Evolutionary conservation across 1,140 invertebrate species (phyloP).

Genomic region (Melanaphis sacchari): DNA sequence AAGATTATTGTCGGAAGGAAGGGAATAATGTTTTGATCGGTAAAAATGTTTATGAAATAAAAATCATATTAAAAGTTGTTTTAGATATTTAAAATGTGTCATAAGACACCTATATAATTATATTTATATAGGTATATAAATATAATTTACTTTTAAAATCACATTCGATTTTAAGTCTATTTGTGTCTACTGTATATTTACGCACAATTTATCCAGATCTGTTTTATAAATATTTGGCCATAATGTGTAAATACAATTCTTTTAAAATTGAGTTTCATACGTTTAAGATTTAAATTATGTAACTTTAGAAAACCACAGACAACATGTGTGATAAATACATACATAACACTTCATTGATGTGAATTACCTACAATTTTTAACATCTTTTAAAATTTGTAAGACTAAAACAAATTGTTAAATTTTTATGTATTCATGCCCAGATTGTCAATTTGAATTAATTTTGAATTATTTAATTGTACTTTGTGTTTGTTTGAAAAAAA

Average conservation of each 20-base stretch:
- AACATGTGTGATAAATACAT: not conserved
- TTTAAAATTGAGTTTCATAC: not conserved
- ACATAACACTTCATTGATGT: not conserved
- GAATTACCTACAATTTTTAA: not conserved
- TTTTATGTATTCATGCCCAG: not conserved
- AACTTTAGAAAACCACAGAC: not conserved
- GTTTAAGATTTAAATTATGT: not conserved
- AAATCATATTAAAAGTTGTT: not conserved
- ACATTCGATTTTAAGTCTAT: not conserved
- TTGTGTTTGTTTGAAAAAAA: not conserved
- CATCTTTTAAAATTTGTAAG: not conserved
- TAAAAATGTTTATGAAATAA: not conserved
- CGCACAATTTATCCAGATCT: not conserved
- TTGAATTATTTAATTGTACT: not conserved
- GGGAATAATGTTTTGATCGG: not conserved
- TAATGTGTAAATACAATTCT: not conserved
- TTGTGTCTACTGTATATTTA: not conserved
- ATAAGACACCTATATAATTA: not conserved
- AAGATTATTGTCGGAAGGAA: not conserved
- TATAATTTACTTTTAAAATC: not conserved
- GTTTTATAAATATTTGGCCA: not conserved
- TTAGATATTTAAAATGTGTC: not conserved
- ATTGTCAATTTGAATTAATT: not conserved
- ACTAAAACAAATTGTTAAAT: not conserved
- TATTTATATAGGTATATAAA: not conserved